Evolutionary conservation across 2,888 invertebrate genomes (phyloP).

Genomic region (Carpatolechia fugitivella): DNA sequence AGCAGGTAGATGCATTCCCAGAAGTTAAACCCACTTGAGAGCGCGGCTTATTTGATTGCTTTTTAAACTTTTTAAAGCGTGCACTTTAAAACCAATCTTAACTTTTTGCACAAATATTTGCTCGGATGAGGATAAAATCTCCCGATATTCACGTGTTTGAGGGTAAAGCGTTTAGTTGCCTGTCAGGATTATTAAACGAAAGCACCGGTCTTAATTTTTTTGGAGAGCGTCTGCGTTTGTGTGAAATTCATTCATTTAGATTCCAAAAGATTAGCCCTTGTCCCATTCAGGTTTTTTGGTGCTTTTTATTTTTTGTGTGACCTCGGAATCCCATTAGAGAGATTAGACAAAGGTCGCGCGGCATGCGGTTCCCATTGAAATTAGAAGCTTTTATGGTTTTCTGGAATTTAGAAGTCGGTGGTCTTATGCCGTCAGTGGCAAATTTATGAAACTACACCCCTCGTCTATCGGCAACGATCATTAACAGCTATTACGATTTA

Average conservation of each 20-base stretch:
- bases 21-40: slow-evolving; percentile 57
- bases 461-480: slow-evolving; percentile 12
- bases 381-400: slow-evolving; percentile 39
- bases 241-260: slow-evolving; percentile 32
- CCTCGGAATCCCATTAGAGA: slow-evolving; percentile 32
- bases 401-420: slow-evolving; percentile 45
- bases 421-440: slow-evolving; percentile 28
- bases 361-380: slow-evolving; percentile 53
- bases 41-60: slow-evolving; percentile 34
- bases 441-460: slow-evolving; percentile 31
- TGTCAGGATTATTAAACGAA: slow-evolving; percentile 12
- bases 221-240: slow-evolving; percentile 13
- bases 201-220: slow-evolving; percentile 19
- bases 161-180: slow-evolving; percentile 11
- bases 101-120: slow-evolving; percentile 52
- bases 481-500: slow-evolving; percentile 11
- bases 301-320: slow-evolving; percentile 30
- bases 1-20: slow-evolving; percentile 74
- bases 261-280: slow-evolving; percentile 38
- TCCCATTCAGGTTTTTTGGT: slow-evolving; percentile 38
- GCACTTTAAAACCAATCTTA: slow-evolving; percentile 36
- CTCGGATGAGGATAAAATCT: slow-evolving; percentile 24
- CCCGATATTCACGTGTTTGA: slow-evolving; percentile 36
- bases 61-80: slow-evolving; percentile 37
- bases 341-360: slow-evolving; percentile 40